Evolutionary conservation across 2,888 invertebrate genomes (phyloP), one percentile per base, ranked within the genome.

Genomic region (Drosophila pseudotalamancana): DNA sequence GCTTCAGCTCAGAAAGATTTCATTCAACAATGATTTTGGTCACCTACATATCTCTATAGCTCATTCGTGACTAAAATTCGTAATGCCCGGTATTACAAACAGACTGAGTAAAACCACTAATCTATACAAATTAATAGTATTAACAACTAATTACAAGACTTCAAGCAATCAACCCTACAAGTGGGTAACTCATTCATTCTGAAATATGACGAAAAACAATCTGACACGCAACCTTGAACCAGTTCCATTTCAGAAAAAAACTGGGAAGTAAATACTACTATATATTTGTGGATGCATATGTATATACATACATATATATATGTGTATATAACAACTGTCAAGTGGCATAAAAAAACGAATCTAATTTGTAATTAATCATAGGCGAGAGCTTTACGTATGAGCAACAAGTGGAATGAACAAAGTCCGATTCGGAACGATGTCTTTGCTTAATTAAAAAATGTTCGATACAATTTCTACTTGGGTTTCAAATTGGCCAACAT

Each of bases 401-500:
- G 16, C 29, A 46, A 39, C 57, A 62, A 61, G 48, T 63, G 63
- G 12, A 40, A 14, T 42, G 86, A 43, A 12, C 80, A 79, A 80
- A 80, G 80, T 80, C 87, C 80, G 66, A 57, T 51, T 57, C 55
- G 54, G 59, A 43, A 53, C 62, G 57, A 34, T 37, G 70, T 56
- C 72, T 63, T 61, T 43, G 45, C 51, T 83, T 83, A 83, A 80
- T 80, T 79, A 64, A 86, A 86, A 77, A 77, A 62, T 64, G 49
- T 50, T 37, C 71, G 23, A 74, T n/a, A n/a, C 57, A 49, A 43
- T 64, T 71, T 53, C 27, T 49, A 53, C 40, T 50, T 74, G 50
- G 32, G 56, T 69, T 74, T 29, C 45, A 46, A 45, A 51, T 40
- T 34, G 48, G 39, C 32, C 46, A 71, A 49, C 48, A 53, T 53